phyloP scores from a whole-genome alignment of 1,140 invertebrate genomes.

The Penaeus vannamei region DNA sequence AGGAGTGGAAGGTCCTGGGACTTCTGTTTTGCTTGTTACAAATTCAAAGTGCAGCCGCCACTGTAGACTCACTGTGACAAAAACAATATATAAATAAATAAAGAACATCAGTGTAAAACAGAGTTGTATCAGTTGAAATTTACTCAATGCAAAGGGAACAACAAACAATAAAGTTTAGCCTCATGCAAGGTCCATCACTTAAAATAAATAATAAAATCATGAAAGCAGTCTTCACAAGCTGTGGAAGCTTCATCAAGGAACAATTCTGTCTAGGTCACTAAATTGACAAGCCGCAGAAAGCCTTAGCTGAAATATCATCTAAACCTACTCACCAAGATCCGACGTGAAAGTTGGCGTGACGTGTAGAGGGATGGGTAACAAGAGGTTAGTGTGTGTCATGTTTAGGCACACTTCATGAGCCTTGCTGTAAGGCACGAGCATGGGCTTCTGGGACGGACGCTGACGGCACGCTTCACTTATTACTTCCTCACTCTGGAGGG shows the following conservation, averaged over 20 bases:
- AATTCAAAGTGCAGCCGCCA: slow-evolving; percentile 98
- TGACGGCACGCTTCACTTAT: slow-evolving; percentile 79
- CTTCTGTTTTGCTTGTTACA: slow-evolving; percentile 70
- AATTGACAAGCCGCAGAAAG: too few relatives aligned
- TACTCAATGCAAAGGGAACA: too few relatives aligned
- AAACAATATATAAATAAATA: slow-evolving; percentile 71
- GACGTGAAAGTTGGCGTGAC: slow-evolving; percentile 94
- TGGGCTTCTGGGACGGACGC: slow-evolving; percentile 73
- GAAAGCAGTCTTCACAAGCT: too few relatives aligned
- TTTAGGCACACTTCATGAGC: slow-evolving; percentile 94
- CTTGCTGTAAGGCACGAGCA: slow-evolving; percentile 83
- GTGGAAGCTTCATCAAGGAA: too few relatives aligned
- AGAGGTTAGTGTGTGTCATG: slow-evolving; percentile 88
- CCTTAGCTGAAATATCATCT: too few relatives aligned
- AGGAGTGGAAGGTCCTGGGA: slow-evolving; percentile 53
- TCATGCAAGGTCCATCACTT: too few relatives aligned
- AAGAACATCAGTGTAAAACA: neutral
- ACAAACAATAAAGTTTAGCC: too few relatives aligned
- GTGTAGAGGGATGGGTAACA: slow-evolving; percentile 93
- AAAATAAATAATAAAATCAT: too few relatives aligned
- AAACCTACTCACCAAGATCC: slow-evolving; percentile 78
- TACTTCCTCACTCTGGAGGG: slow-evolving; percentile 93
- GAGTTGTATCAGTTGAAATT: too few relatives aligned
- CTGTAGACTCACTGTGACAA: slow-evolving; percentile 80
- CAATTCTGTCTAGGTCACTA: too few relatives aligned